Evolutionary conservation across 2,797 vertebrate genomes (phyloP), one percentile per base, ranked within the genome.

Genomic region (Tragelaphus oryx): DNA sequence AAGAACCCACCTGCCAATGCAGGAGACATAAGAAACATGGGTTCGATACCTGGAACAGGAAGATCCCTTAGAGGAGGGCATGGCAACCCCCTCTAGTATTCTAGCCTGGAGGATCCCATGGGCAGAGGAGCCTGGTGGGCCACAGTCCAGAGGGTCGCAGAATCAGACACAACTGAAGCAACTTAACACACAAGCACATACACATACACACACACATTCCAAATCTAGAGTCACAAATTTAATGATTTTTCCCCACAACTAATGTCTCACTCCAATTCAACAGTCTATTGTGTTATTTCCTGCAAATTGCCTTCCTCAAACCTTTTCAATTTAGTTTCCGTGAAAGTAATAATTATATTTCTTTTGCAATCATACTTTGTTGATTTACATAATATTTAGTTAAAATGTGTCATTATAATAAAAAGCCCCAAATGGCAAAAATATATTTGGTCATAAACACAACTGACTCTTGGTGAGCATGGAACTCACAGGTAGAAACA

Each of bases 371-470:
- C 84, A 85, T 89, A 75, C 95, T 94, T 95, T 97, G 83, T 92
- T 94, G 48, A 44, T 82, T 96, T 93, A 55, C 52, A 75, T 92
- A 89, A 74, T 96, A 92, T 96, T 97, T 94, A 96, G 90, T 96
- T 95, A 95, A 96, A 97, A 93, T 85, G 17, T 83, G n/a, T 82
- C 76, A 82, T 83, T 96, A 54, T 68, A 89, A 85, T 94, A 87
- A 78, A 95, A 97, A 96, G 79, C 52, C 60, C 68, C 37, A 92
- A 92, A 84, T 94, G 62, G 60, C 82, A 97, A 91, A 96, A 90
- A 79, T 60, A 76, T 76, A 20, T 92, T 87, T 91, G 75, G 14
- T 91, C 48, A 46, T 95, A 92, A 91, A 79, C 37, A 86, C 44
- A 84, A 65, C 26, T 91, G 75, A 95, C 44, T 82, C n/a, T 87